phyloP scores from a whole-genome alignment of 2,888 invertebrate species.

The Sylvicola cinctus region DNA sequence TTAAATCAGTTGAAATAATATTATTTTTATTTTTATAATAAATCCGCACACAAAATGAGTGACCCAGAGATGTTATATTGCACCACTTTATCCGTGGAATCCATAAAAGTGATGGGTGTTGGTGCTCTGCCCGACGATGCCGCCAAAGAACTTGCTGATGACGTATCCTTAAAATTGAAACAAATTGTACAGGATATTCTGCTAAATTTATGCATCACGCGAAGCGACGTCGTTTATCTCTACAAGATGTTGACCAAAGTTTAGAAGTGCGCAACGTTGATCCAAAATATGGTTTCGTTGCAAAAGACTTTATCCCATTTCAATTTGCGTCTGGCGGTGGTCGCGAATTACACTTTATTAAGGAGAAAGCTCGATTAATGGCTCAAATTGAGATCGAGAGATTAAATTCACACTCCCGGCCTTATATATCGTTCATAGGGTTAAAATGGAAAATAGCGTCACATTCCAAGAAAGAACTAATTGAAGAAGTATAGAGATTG shows the following conservation, averaged over 20 bases:
- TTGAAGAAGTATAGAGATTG: too few relatives aligned
- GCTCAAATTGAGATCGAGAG: too few relatives aligned
- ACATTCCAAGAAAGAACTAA: too few relatives aligned
- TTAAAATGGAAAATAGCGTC: too few relatives aligned
- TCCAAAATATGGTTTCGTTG: constrained; percentile 84
- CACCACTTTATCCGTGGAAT: constrained; percentile 62
- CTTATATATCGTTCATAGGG: too few relatives aligned
- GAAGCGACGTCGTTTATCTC: constrained; percentile 61
- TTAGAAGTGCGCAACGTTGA: constrained; percentile 83
- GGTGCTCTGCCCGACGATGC: constrained; percentile 78
- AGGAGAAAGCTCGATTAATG: too few relatives aligned
- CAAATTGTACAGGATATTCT: constrained; percentile 74
- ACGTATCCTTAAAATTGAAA: constrained; percentile 72
- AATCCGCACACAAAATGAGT: too few relatives aligned
- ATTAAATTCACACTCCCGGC: too few relatives aligned
- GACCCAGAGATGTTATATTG: constrained; percentile 34
- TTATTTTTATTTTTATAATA: too few relatives aligned
- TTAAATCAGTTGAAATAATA: too few relatives aligned
- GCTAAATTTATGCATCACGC: constrained; percentile 86
- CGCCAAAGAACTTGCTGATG: constrained; percentile 80
- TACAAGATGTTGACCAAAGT: constrained; percentile 72
- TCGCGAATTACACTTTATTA: constrained; percentile 81
- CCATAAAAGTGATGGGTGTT: constrained; percentile 84
- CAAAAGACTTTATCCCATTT: constrained; percentile 75
- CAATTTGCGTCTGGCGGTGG: constrained; percentile 94